Evolutionary conservation across 2,113 vertebrate species (phyloP).

Genomic region (Sapayoa aenigma): DNA sequence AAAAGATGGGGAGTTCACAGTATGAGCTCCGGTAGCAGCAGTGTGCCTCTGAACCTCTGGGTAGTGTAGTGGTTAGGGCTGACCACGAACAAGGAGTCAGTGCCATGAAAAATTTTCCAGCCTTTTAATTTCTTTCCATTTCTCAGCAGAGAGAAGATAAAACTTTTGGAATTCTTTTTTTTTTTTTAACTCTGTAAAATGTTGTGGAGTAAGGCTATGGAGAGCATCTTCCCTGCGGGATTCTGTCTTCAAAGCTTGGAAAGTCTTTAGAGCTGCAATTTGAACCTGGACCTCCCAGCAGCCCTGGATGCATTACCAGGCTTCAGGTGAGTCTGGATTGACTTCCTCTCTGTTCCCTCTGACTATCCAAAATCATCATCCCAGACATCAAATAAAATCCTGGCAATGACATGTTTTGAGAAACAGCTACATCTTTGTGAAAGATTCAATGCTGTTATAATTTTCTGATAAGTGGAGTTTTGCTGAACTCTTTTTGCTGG

Average conservation of each 20-base stretch:
- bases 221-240: background rate
- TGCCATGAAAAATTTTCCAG: background rate
- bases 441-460: background rate
- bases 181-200: background rate
- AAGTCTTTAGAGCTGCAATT: background rate
- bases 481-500: background rate
- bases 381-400: background rate
- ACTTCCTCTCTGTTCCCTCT: background rate
- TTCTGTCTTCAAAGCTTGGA: background rate
- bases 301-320: accelerated
- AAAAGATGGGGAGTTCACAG: background rate
- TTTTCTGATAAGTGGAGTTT: background rate
- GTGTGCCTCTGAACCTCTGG: background rate
- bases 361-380: background rate
- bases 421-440: background rate
- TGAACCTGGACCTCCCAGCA: background rate
- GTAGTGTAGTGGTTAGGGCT: background rate
- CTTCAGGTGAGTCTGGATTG: background rate
- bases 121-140: background rate
- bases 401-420: background rate
- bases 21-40: background rate
- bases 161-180: accelerated
- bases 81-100: accelerated
- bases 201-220: background rate
- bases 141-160: background rate